A percentile compares a stretch with the other conserved stretches of the same genome.
These are phyloP conservation scores for Drosophila grimshawi DNA, from an alignment of 1,140 invertebrate genomes.

Conservation along the genomic window DNA sequence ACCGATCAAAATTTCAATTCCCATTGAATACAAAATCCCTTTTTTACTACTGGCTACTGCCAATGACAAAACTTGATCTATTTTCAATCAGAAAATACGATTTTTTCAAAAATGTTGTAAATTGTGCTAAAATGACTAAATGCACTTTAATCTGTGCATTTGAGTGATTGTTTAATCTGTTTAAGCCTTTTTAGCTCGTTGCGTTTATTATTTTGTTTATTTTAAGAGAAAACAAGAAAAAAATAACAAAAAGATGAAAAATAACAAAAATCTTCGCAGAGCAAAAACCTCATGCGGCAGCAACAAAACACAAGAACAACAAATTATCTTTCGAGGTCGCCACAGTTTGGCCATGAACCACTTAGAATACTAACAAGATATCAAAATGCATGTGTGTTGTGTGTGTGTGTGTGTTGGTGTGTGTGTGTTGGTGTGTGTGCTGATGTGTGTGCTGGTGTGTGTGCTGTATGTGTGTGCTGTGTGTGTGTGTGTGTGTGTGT, in stretches of 20 bases:
- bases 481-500: slow-evolving; percentile 11
- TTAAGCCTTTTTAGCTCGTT: neutral
- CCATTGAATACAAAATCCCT: too few species aligned
- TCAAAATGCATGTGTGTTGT: neutral
- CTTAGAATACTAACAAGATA: slow-evolving; percentile 29
- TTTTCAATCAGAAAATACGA: neutral
- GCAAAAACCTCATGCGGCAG: slow-evolving; percentile 22
- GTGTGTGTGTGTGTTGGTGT: too few species aligned
- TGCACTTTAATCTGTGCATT: too few species aligned
- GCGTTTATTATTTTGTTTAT: slow-evolving; percentile 38
- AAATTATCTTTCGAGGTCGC: slow-evolving; percentile 50
- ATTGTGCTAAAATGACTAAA: too few species aligned
- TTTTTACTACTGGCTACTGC: too few species aligned
- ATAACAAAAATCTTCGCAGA: slow-evolving; percentile 17
- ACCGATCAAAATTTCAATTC: neutral
- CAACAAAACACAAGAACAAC: slow-evolving; percentile 14
- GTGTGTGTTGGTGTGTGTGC: slow-evolving; percentile 13
- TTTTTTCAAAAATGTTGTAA: too few species aligned
- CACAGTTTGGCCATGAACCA: slow-evolving; percentile 60
- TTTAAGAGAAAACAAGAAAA: neutral
- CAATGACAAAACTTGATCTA: too few species aligned
- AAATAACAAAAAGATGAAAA: neutral
- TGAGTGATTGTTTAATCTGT: too few species aligned
- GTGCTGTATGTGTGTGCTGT: slow-evolving; percentile 15
- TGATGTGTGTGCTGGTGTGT: slow-evolving; percentile 8